Base-by-base conservation (phyloP, 2,888 invertebrate genomes). In the Epicampocera succincta region DNA sequence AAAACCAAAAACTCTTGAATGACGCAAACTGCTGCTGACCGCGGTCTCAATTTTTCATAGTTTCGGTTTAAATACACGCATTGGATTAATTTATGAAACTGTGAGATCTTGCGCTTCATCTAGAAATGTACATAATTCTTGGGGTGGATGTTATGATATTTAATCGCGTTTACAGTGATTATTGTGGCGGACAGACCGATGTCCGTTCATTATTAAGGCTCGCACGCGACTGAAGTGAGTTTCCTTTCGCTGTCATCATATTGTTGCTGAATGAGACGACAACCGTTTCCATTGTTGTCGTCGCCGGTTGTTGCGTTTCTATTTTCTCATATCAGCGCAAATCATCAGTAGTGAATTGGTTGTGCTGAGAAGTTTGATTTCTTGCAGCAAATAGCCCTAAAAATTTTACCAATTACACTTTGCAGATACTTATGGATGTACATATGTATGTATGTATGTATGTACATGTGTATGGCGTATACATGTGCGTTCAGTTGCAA, bases 141-240 rank as follows among this genome's bases (percentile, higher is more conserved):
- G n/a, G n/a, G 12, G 44, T 65, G 21, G 33, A 17, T 63, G 33
- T 4, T 50, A 61, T 50, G 11, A 61, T 19, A 48, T 29, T 19
- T 33, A 54, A 54, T 21, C 48, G n/a, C n/a, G 58, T 58, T 75
- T 58, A 54, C 50, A 75, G 56, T 13, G 21, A 42, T 58, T 56
- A 33, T 58, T 58, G 11, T 50, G 42, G 25, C 68, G 78, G 29
- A 38, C 60, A 58, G 40, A 66, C 33, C 12, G 17, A 72, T 77
- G 75, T 76, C 83, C 66, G 76, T 71, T 81, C 83, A 63, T 79
- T 73, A 71, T 79, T 68, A 77, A 58, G 73, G 50, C 74, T 71
- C 84, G 84, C 83, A 72, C 81, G 79, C 84, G 74, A 84, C 84
- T 84, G 77, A 83, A 74, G 12, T 69, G 65, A 69, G 76, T 84